A percentile compares a stretch with the other conserved stretches of the same genome.
phyloP scores from a whole-genome alignment of 2,888 invertebrate genomes.

The Torymus tubicola region DNA sequence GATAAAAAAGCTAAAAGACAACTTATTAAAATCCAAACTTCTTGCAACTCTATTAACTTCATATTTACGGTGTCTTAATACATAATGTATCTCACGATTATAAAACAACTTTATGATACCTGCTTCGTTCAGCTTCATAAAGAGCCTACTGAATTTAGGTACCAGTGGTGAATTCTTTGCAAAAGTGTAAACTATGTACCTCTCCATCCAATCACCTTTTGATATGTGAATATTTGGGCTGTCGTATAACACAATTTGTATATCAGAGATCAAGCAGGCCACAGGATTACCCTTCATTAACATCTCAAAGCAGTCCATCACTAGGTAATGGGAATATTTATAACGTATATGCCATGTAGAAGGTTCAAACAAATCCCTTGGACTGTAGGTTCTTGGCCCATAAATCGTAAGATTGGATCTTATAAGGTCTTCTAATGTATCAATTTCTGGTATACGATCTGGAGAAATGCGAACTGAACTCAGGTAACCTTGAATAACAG shows the following conservation, averaged over 20 bases:
- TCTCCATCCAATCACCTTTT: neutral
- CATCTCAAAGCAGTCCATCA: neutral
- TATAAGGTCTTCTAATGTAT: neutral
- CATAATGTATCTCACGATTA: too few species aligned
- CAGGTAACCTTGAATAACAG: neutral
- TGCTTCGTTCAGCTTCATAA: neutral
- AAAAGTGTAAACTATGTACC: too few species aligned
- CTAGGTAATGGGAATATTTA: too few species aligned
- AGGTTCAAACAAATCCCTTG: neutral
- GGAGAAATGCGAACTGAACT: neutral
- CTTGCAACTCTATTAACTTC: neutral
- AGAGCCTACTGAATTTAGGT: neutral
- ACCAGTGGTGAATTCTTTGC: constrained; percentile 11
- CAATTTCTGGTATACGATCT: neutral
- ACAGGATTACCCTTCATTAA: neutral
- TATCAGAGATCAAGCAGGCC: neutral
- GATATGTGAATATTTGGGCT: neutral
- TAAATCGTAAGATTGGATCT: neutral
- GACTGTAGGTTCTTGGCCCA: neutral
- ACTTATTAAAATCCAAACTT: neutral
- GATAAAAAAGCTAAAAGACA: neutral
- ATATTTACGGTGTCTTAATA: neutral
- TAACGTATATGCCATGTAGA: neutral
- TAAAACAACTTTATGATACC: neutral
- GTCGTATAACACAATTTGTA: neutral